phyloP scores from a whole-genome alignment of 2,113 vertebrate genomes.

The Corynorhinus townsendii region DNA sequence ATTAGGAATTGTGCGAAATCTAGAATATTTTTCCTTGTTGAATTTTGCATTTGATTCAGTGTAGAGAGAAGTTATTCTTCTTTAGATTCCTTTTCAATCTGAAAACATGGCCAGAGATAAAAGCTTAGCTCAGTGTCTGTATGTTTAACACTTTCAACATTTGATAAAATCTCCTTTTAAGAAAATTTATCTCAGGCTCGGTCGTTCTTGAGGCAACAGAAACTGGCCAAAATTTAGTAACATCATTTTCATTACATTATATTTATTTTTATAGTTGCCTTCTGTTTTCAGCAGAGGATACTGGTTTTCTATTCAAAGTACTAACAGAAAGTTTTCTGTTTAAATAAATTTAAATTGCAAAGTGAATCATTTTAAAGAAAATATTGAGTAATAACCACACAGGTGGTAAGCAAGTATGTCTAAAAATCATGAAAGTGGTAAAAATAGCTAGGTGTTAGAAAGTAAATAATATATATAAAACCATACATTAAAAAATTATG shows the following conservation, averaged over 20 bases:
- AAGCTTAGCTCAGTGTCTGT: neutral
- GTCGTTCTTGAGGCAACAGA: slow-evolving; percentile 6
- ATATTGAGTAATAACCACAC: neutral
- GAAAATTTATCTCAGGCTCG: slow-evolving; percentile 1
- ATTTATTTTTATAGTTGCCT: slow-evolving; percentile 48
- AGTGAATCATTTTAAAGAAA: slow-evolving; percentile 22
- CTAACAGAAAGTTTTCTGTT: neutral
- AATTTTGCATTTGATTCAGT: neutral
- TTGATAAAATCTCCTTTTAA: slow-evolving; percentile 7
- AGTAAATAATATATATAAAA: neutral
- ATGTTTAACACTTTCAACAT: neutral
- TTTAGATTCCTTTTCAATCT: neutral
- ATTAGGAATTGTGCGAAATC: neutral
- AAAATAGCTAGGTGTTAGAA: neutral
- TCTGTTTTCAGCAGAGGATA: neutral
- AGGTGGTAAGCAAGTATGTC: slow-evolving; percentile 16
- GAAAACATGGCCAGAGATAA: neutral
- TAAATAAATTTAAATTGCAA: slow-evolving; percentile 31
- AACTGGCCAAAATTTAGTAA: slow-evolving; percentile 41
- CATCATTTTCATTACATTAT: neutral
- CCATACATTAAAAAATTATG: neutral
- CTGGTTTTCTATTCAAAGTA: neutral
- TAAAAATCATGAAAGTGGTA: neutral
- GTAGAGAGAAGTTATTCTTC: neutral
- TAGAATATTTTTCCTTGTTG: neutral